phyloP scores from a whole-genome alignment of 1,140 invertebrate species.

The Pectinophora gossypiella region DNA sequence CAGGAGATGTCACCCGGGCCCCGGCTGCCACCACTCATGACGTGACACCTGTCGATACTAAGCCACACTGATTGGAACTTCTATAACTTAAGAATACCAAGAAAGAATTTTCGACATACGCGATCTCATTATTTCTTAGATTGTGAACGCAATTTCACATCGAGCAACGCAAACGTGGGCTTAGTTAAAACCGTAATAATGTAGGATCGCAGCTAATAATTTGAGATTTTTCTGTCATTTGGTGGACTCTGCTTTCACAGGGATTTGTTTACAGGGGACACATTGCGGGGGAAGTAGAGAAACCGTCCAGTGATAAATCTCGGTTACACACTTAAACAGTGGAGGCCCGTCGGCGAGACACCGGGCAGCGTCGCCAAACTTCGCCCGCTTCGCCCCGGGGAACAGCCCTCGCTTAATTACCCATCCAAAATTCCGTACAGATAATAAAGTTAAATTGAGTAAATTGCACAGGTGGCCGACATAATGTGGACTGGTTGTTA shows the following conservation, averaged over 20 bases:
- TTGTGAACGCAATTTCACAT: no score
- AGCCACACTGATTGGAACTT: slow-evolving; percentile 36
- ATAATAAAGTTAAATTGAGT: slow-evolving; percentile 51
- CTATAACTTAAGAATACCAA: slow-evolving; percentile 12
- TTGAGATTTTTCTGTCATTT: no score
- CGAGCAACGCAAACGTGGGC: no score
- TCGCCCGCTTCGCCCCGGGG: not conserved
- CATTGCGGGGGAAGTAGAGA: not conserved
- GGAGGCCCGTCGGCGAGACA: not conserved
- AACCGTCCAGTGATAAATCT: not conserved
- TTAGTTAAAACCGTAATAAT: no score
- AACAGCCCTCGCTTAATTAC: slow-evolving; percentile 29
- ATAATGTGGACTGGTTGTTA: slow-evolving; percentile 23
- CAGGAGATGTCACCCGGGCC: slow-evolving; percentile 20
- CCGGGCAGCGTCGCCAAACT: not conserved
- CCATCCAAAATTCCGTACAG: slow-evolving; percentile 31
- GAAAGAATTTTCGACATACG: no score
- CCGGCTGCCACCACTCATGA: slow-evolving; percentile 9
- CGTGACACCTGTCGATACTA: slow-evolving; percentile 39
- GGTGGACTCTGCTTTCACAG: not conserved
- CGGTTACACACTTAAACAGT: not conserved
- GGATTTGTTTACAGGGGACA: not conserved
- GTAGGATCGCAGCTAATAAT: no score
- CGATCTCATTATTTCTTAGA: no score
- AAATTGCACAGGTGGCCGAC: slow-evolving; percentile 44